These are phyloP conservation scores for Eucidaris tribuloides DNA, from an alignment of 35 echinoderm and acorn worm genomes.

Conservation along the genomic window DNA sequence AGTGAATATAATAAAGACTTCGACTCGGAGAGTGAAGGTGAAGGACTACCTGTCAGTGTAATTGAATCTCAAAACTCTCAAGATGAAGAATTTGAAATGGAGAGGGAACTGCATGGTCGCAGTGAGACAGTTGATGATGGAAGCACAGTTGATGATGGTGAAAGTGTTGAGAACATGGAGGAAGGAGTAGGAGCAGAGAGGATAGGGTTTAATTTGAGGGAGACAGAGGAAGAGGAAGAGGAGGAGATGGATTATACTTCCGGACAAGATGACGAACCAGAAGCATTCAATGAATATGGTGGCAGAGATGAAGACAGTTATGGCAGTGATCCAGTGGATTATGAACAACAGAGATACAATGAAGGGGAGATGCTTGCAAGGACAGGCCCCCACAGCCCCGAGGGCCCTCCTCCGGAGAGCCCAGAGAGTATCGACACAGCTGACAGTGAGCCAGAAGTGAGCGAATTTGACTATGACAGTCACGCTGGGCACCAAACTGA, in stretches of 20 bases:
- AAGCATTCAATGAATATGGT: background rate
- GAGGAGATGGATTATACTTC: constrained; percentile 48
- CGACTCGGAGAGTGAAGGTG: constrained; percentile 6
- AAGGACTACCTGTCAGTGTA: background rate
- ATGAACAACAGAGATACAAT: background rate
- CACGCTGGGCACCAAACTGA: background rate
- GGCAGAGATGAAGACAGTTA: background rate
- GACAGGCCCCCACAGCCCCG: background rate
- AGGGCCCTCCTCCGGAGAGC: constrained; percentile 9
- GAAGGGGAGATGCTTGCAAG: background rate
- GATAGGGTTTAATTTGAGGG: background rate
- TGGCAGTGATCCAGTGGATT: background rate
- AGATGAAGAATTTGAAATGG: background rate
- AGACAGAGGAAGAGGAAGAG: constrained; percentile 1
- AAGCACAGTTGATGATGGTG: background rate
- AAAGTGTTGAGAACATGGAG: background rate
- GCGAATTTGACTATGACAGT: background rate
- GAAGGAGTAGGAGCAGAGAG: background rate
- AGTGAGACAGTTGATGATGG: background rate
- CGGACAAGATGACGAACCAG: constrained; percentile 3
- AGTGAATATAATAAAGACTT: background rate
- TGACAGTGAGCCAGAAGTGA: background rate
- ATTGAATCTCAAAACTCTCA: background rate
- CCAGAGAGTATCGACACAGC: background rate
- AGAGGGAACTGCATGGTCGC: background rate